Evolutionary conservation across 2,113 vertebrate species (phyloP).

Genomic region (Rhineura floridana): DNA sequence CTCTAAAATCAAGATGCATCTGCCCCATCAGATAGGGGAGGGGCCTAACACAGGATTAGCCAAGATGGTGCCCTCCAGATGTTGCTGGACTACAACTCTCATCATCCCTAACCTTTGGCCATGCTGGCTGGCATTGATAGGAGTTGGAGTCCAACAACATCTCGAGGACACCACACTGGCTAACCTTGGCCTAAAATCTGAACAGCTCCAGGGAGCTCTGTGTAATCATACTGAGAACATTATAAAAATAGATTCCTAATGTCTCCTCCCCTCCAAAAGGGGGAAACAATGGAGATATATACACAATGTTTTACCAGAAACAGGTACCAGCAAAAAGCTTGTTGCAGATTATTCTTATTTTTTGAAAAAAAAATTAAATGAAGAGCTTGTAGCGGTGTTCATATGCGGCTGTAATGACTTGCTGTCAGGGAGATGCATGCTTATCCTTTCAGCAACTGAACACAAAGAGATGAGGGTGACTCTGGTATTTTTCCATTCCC

Average conservation of each 20-base stretch:
- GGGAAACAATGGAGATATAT: background rate
- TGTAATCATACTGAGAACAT: too few relatives aligned
- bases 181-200: background rate
- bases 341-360: background rate
- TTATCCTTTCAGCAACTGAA: constrained; percentile 75
- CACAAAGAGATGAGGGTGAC: constrained; percentile 74
- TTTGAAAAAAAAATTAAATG: constrained; percentile 16
- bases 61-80: too few relatives aligned
- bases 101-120: too few relatives aligned
- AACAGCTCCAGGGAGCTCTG: background rate
- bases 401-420: constrained; percentile 76
- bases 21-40: background rate
- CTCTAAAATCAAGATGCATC: background rate
- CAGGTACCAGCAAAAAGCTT: background rate
- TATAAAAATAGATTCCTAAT: background rate
- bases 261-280: too few relatives aligned
- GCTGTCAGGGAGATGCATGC: constrained; percentile 80
- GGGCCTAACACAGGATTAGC: background rate
- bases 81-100: too few relatives aligned
- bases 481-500: constrained; percentile 75
- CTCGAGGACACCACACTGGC: too few relatives aligned
- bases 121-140: too few relatives aligned
- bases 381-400: constrained; percentile 60
- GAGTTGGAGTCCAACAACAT: too few relatives aligned
- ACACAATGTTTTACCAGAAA: background rate